Conservation (phyloP, 2,797 vertebrate genomes). For the Uromys caudimaculatus region DNA sequence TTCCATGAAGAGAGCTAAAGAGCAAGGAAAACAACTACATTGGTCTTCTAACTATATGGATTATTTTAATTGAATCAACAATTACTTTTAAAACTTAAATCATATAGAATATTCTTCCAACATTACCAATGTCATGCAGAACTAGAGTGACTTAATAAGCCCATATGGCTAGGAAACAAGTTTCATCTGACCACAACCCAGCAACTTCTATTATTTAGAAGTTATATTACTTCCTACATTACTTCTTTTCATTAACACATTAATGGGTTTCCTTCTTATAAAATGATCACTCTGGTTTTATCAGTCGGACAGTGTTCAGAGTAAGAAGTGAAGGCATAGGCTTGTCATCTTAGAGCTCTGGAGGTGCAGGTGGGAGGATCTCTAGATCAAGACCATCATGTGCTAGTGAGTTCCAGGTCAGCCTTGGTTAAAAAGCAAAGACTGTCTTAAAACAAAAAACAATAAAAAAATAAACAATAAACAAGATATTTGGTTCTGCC, state of each 20-base stretch:
- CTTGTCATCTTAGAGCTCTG: neutral
- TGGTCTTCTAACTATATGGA: neutral
- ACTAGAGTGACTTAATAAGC: neutral
- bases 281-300: neutral
- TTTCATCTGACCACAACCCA: neutral
- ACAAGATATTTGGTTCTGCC: neutral
- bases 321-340: neutral
- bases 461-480: neutral
- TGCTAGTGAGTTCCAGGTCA: neutral
- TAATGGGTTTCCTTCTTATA: neutral
- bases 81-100: slow-evolving; percentile 54
- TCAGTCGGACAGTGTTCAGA: neutral
- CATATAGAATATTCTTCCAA: slow-evolving; percentile 15
- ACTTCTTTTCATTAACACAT: neutral
- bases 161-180: neutral
- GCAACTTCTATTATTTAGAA: neutral
- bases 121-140: neutral
- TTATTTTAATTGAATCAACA: neutral
- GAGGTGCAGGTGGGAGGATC: neutral
- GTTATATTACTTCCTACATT: neutral
- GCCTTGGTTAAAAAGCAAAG: neutral
- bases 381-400: neutral
- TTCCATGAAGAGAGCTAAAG: neutral
- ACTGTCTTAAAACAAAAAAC: neutral
- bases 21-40: neutral